Evolutionary conservation across 92 coral and sea anemone genomes (phyloP), one percentile per base, ranked within the genome.

Genomic region (Diadumene lineata): DNA sequence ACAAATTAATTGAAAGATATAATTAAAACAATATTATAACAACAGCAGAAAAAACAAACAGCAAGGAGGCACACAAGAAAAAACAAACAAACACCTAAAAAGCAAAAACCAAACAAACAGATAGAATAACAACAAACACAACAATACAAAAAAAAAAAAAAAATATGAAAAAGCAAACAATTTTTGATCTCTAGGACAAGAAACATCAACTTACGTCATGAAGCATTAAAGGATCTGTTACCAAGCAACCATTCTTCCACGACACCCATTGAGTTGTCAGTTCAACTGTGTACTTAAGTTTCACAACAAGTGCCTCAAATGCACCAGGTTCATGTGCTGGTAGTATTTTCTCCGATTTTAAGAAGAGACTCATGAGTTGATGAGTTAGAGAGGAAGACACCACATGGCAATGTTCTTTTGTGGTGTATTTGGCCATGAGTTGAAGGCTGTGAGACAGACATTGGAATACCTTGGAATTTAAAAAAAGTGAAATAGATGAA

Each of bases 381-480:
- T 53, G 65, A 38, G 80, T 60, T 58, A 94, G 32, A 13, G 66
- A 38, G 11, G 73, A 73, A 70, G 90, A 91, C 11, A 94, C 82
- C 17, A 92, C 96, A 34, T 64, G 48, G 25, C 90, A 71, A 44
- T 89, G 88, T 72, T 94, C 94, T 28, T 70, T 86, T 33, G 34
- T 74, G 1, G 97, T 86, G 72, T 76, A 80, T 51, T 86, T 81
- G 19, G 92, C 94, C 90, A 92, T 86, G 51, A 82, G 86, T 38
- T 78, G 55, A 7, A 94, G 75, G 80, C 85, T 88, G 65, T 85
- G 81, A 29, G 79, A 78, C 76, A 88, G 72, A 46, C 79, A 76
- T 69, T 86, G 70, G 78, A 70, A 88, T 10, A 94, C 92, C 98
- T 93, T 15, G 24, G 61, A 64, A 48, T 0, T 18, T 11, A 38